Evolutionary conservation across 2,797 vertebrate genomes (phyloP).

Genomic region (Ispidina lecontei): DNA sequence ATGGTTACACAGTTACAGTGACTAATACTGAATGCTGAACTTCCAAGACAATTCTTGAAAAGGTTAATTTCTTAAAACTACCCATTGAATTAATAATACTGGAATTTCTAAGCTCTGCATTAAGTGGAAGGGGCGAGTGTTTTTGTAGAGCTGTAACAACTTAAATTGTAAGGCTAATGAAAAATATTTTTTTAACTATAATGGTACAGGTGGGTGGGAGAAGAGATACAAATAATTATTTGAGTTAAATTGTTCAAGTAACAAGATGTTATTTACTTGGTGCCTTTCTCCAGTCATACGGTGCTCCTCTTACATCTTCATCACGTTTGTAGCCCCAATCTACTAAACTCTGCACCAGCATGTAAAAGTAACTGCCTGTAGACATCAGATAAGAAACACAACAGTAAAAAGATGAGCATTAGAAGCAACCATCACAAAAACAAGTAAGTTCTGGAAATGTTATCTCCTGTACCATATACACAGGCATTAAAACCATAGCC

Average conservation of each 20-base stretch:
- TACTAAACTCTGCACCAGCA: slow-evolving; percentile 89
- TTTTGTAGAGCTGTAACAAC: accelerated
- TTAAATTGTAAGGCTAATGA: too few relatives aligned
- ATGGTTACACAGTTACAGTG: not conserved
- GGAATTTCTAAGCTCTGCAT: not conserved
- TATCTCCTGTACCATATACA: not conserved
- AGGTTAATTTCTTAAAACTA: not conserved
- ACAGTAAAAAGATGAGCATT: not conserved
- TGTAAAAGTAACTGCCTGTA: slow-evolving; percentile 94
- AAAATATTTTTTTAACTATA: not conserved
- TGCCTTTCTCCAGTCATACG: slow-evolving; percentile 97
- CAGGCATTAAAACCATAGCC: not conserved
- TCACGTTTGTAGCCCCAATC: slow-evolving; percentile 92
- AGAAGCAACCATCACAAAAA: not conserved
- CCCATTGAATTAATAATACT: not conserved
- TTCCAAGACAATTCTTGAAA: not conserved
- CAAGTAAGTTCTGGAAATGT: not conserved
- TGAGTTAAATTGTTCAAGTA: not conserved
- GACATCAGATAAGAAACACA: slow-evolving; percentile 30
- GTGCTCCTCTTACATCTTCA: slow-evolving; percentile 90
- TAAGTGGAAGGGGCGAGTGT: accelerated
- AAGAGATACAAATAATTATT: not conserved
- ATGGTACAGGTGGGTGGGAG: not conserved
- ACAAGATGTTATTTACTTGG: slow-evolving; percentile 85
- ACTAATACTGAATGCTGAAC: not conserved